phyloP scores from a whole-genome alignment of 2,888 invertebrate genomes.

The Nomada ruficornis region DNA sequence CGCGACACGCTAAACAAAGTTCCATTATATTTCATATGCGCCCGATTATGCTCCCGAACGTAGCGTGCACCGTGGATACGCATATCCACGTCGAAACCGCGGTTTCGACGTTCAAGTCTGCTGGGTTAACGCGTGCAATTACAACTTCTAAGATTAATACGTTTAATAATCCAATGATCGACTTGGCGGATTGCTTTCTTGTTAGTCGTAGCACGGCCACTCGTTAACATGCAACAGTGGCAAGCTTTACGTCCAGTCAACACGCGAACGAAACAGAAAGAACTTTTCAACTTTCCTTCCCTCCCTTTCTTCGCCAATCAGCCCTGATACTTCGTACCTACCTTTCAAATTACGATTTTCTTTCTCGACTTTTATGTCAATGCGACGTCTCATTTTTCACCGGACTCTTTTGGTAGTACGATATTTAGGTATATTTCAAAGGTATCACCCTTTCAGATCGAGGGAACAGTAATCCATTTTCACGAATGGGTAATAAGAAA shows the following conservation, averaged over 20 bases:
- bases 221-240: not conserved
- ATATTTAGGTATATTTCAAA: too few species aligned
- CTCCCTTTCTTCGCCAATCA: not conserved
- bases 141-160: constrained; percentile 3
- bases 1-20: constrained; percentile 8
- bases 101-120: not conserved
- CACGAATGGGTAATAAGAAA: too few species aligned
- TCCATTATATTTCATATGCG: constrained; percentile 22
- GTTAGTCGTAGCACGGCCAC: not conserved
- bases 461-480: too few species aligned
- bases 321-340: too few species aligned
- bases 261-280: not conserved
- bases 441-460: too few species aligned
- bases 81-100: too few species aligned
- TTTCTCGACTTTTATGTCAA: too few species aligned
- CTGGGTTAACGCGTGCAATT: constrained; percentile 8
- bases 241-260: too few species aligned
- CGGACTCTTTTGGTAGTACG: too few species aligned
- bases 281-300: not conserved
- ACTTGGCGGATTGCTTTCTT: not conserved
- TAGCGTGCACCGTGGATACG: not conserved
- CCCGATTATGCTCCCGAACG: not conserved
- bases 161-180: constrained; percentile 23
- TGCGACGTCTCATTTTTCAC: too few species aligned
- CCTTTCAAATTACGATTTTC: too few species aligned